Evolutionary conservation across 2,113 vertebrate species (phyloP), one percentile per base, ranked within the genome.

Genomic region (Uria lomvia): DNA sequence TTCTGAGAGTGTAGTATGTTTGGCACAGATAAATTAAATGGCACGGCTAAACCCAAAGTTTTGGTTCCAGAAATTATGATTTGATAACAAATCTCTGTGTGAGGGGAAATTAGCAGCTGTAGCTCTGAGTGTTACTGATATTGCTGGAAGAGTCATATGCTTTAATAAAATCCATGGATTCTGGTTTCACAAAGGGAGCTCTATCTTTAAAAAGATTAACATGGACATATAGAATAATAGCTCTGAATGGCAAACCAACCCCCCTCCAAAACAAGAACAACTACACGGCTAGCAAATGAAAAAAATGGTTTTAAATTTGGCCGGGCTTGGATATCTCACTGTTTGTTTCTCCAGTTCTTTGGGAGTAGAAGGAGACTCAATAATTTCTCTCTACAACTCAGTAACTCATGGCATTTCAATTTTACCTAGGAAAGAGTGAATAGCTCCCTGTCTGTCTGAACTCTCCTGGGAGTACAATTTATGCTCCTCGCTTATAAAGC

Each of bases 401-500:
- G 66, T 93, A 96, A 96, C 89, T 98, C 88, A 49, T 79, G 76
- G 67, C 55, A 80, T 90, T 96, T 94, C 88, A 81, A 47, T 88
- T 95, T 95, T 96, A 60, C 80, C 73, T 90, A 72, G 79, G 67
- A 92, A 94, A 93, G 93, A 96, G 50, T 90, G 79, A 87, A 87
- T 82, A 89, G 82, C 85, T 95, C 52, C 63, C 68, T 75, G 47
- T 96, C 92, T 95, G 72, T 88, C 76, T 53, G 50, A 86, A 79
- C 47, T 86, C 90, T 91, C 40, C 11, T 55, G 94, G 50, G 80
- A 96, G 79, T 91, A 93, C 75, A 80, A 91, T 96, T 96, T 93
- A 95, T 91, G 60, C 22, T 87, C 19, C 59, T 80, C 42, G 36
- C 68, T 95, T 95, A 95, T 92, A 94, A 94, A 97, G 77, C 63